Base-by-base conservation (phyloP, 2,113 vertebrate genomes). In the Pithys albifrons region DNA sequence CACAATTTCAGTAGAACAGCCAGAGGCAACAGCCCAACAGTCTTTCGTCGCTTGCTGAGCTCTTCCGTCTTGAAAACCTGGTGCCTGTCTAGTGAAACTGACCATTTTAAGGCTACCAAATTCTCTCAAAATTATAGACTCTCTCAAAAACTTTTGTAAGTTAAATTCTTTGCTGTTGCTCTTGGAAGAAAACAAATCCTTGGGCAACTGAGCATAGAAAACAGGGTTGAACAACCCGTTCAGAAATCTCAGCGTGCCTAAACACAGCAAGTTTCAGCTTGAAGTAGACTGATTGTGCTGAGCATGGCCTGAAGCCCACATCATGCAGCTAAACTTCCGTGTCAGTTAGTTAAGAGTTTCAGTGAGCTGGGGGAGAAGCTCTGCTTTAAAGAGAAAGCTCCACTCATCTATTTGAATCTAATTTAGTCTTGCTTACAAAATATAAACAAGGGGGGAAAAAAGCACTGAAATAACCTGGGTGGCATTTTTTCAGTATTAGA, bases 201-300 rank as follows among this genome's bases (percentile, higher is more conserved):
- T 93, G 91, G 85, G 93, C 96, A 96, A 97, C 65, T 19, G 20
- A 95, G 80, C 93, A 85, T 83, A 97, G 95, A 96, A 98, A 96
- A 97, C 70, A 94, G 69, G 77, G 81, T 57, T 92, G 93, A 97
- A 94, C 83, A 96, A 96, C 89, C 95, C 96, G 97, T 93, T 96
- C 52, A 83, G 96, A 95, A 95, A 96, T 94, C 74, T 51, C 66
- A 87, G 77, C 91, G 89, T 95, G 80, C 93, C 94, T 93, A 91
- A 97, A 91, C 92, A 89, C 85, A 93, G 90, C 91, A 96, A 96
- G 96, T 96, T 96, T 95, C 92, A 91, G 89, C 96, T 85, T 65
- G 96, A 96, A 2, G 85, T 79, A 78, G 69, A 65, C 92, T 89
- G 86, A 92, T 96, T 95, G 91, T 83, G 82, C 41, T 49, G 85